Evolutionary conservation across 1,140 invertebrate genomes (phyloP), one percentile per base, ranked within the genome.

Genomic region (Asbolus verrucosus): DNA sequence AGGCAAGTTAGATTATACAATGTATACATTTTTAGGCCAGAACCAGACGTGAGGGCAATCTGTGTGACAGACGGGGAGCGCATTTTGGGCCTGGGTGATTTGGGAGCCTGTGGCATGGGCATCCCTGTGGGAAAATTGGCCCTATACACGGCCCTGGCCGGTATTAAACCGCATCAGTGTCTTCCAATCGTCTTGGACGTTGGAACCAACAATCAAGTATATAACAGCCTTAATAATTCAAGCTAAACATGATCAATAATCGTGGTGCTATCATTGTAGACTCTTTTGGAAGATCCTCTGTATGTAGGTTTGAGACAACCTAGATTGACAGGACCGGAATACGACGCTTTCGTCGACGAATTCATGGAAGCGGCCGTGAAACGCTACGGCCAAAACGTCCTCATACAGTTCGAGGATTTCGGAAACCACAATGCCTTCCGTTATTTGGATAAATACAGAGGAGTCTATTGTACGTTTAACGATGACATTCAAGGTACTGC

Each of bases 401-500:
- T 95, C 0, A 92, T 96, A 74, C 93, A 94, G 88, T 98, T 98
- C 83, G 96, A 98, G 87, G 97, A 98, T 82, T 98, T 98, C 82
- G 96, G 92, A 19, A 94, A 96, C 77, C 87, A 90, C 72, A 98
- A 98, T 84, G 96, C 96, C 38, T 96, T 95, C 84, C 86, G 93
- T 60, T 90, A 98, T 73, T 80, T 98, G 60, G 90, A 95, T 68
- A 96, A 93, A 80, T 98, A 97, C 80, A 85, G 92, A 61, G 83
- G 92, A 67, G 85, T 87, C 38, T 98, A 96, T 77, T 97, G 95
- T 78, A 97, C 94, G 3, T 98, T 98, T 78, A 98, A 98, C 78
- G 96, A 98, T 80, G 96, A 98, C 78, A 98, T 98, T 79, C 96
- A 98, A 83, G 96, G 96, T 15, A 98, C 96, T 0, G 96, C 96